Conservation (phyloP, 2,113 vertebrate species). For the Trachemys scripta region DNA sequence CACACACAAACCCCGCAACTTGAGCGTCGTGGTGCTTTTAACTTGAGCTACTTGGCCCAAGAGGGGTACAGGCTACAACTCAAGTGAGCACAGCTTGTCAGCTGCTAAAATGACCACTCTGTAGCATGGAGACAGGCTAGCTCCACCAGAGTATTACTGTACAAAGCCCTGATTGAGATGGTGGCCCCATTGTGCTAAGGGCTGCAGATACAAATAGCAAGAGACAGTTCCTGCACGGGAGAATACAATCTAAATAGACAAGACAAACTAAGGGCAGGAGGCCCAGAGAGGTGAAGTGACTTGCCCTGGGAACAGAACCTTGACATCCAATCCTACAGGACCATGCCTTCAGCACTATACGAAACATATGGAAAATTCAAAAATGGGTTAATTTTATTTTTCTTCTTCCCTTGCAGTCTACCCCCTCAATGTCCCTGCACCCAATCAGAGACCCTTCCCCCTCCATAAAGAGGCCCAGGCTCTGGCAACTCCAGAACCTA, state of each 20-base stretch:
- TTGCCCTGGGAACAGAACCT: background rate
- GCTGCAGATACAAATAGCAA: background rate
- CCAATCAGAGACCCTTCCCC: background rate
- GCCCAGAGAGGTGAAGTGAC: too few species aligned
- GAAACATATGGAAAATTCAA: background rate
- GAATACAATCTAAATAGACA: too few species aligned
- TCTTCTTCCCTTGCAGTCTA: background rate
- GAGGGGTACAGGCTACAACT: background rate
- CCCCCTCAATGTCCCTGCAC: background rate
- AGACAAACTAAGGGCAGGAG: too few species aligned
- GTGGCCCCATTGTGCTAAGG: background rate
- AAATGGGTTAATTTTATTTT: background rate
- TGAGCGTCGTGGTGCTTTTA: background rate
- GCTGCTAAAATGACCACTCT: background rate
- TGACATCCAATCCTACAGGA: background rate
- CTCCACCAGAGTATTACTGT: accelerated
- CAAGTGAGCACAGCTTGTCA: background rate
- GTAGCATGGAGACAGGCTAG: background rate
- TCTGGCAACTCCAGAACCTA: background rate
- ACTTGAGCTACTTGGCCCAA: background rate
- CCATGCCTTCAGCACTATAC: background rate
- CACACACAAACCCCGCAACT: background rate
- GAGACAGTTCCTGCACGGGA: background rate
- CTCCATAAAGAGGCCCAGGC: background rate
- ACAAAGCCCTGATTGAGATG: too few species aligned